These are phyloP conservation scores for Oegoconia quadripuncta DNA, from an alignment of 2,888 invertebrate species.

Conservation along the genomic window DNA sequence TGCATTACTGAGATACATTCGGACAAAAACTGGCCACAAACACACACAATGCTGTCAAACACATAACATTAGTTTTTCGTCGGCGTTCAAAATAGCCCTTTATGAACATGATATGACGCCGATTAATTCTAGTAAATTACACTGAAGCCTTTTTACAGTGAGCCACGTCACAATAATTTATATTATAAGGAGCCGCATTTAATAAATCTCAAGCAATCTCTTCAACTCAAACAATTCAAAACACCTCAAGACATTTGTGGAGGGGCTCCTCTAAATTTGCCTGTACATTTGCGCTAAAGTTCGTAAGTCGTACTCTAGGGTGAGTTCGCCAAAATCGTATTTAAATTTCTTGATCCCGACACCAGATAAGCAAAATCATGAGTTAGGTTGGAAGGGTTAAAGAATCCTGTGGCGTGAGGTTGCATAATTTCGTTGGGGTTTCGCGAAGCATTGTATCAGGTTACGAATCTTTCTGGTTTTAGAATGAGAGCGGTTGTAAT, in stretches of 20 bases:
- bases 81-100: too few relatives aligned
- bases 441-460: too few relatives aligned
- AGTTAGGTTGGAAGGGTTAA: slow-evolving; percentile 71
- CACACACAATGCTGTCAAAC: too few relatives aligned
- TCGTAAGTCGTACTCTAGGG: slow-evolving; percentile 47
- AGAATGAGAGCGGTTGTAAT: too few relatives aligned
- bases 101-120: too few relatives aligned
- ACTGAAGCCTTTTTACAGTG: too few relatives aligned
- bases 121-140: too few relatives aligned
- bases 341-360: slow-evolving; percentile 70
- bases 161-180: too few relatives aligned
- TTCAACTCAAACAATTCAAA: slow-evolving; percentile 41
- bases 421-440: slow-evolving; percentile 62
- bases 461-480: too few relatives aligned
- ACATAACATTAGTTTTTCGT: too few relatives aligned
- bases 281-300: slow-evolving; percentile 54
- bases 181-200: neutral
- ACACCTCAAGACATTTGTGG: slow-evolving; percentile 44
- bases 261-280: slow-evolving; percentile 50
- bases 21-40: too few relatives aligned
- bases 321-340: slow-evolving; percentile 64
- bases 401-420: slow-evolving; percentile 69
- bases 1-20: too few relatives aligned
- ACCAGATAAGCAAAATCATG: slow-evolving; percentile 75
- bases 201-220: slow-evolving; percentile 13